A percentile compares a stretch with the other conserved stretches of the same genome.
Conservation (phyloP, 2,113 vertebrate species). For the Mobula hypostoma region DNA sequence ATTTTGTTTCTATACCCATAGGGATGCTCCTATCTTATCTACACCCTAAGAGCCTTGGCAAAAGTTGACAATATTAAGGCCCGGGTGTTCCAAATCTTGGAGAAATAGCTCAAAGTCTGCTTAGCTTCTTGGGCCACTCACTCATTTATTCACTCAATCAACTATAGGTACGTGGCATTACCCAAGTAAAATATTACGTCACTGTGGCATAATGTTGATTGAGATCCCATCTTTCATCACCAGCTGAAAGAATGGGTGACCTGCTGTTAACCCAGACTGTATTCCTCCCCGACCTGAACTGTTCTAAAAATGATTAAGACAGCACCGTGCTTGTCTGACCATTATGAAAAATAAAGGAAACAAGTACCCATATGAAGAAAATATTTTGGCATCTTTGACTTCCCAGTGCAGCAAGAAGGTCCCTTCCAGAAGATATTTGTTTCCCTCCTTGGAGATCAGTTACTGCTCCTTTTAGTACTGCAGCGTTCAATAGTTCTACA, state of each 20-base stretch:
- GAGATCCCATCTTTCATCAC: background rate
- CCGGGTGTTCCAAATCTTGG: background rate
- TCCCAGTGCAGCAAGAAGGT: background rate
- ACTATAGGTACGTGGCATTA: background rate
- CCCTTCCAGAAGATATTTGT: background rate
- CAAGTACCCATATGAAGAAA: background rate
- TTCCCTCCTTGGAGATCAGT: background rate
- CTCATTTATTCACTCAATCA: background rate
- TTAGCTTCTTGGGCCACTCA: background rate
- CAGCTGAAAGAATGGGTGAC: background rate
- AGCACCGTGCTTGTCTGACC: background rate
- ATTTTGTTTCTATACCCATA: background rate
- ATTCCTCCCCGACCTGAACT: background rate
- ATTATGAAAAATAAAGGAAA: too few relatives aligned
- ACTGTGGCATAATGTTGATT: background rate
- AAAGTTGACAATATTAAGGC: background rate
- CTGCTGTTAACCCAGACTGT: background rate
- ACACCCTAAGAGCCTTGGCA: background rate
- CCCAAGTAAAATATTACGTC: background rate
- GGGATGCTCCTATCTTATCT: background rate
- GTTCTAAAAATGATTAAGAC: background rate
- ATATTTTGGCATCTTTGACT: background rate
- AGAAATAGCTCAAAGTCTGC: background rate
- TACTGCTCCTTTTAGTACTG: background rate
- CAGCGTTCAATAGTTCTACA: background rate